Conservation (phyloP, 1,140 invertebrate species). For the Sinella curviseta region DNA sequence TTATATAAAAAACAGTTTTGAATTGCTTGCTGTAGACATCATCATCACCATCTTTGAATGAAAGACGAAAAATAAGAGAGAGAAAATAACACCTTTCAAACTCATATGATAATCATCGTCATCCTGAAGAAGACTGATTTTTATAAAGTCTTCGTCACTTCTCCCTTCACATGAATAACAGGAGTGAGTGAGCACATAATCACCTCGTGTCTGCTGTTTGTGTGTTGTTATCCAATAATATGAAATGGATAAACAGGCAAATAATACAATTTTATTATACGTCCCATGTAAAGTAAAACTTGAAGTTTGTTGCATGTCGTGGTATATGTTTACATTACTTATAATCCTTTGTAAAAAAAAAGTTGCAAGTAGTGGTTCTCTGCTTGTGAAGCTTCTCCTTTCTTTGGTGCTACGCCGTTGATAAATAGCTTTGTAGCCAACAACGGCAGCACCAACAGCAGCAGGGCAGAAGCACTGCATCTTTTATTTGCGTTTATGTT, state of each 20-base stretch:
- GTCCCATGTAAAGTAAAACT: not conserved
- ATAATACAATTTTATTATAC: not conserved
- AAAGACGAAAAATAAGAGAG: not conserved
- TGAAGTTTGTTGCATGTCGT: not conserved
- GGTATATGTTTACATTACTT: not conserved
- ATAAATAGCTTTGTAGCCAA: not conserved
- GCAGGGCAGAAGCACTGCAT: not conserved
- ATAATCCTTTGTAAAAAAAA: not conserved
- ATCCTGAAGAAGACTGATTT: too few species aligned
- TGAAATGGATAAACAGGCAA: not conserved
- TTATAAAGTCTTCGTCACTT: not conserved
- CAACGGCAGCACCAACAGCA: not conserved
- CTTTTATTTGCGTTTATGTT: not conserved
- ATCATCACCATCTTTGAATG: too few species aligned
- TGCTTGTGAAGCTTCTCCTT: not conserved
- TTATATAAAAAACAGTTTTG: not conserved
- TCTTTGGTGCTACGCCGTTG: not conserved
- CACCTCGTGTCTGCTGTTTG: not conserved
- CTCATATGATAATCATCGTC: not conserved
- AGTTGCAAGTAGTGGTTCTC: not conserved
- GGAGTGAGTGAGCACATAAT: not conserved
- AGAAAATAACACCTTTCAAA: not conserved
- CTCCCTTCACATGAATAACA: not conserved
- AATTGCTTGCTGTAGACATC: too few species aligned
- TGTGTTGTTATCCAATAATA: not conserved